phyloP scores from a whole-genome alignment of 2,113 vertebrate species.

The Clinocottus analis region DNA sequence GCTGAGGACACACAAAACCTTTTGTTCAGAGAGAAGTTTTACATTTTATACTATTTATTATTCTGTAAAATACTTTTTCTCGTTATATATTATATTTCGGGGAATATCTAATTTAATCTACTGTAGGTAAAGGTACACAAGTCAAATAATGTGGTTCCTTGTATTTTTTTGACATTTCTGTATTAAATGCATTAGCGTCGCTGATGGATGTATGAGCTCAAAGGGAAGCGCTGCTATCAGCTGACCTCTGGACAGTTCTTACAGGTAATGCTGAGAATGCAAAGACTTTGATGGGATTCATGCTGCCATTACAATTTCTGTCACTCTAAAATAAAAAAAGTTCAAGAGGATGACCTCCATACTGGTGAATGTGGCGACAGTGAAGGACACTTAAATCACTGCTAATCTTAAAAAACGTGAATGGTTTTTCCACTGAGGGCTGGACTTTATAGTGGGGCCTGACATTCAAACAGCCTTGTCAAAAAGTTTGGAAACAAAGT shows the following conservation, averaged over 20 bases:
- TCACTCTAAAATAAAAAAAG: conserved; percentile 46
- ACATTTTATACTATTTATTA: background rate
- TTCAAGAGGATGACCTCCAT: conserved; percentile 37
- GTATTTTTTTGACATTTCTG: background rate
- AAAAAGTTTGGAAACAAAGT: conserved; percentile 61
- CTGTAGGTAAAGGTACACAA: background rate
- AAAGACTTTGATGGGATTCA: conserved; percentile 53
- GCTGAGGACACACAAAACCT: background rate
- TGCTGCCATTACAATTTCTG: conserved; percentile 61
- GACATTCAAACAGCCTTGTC: conserved; percentile 56
- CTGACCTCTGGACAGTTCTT: conserved; percentile 33
- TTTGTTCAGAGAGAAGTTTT: background rate
- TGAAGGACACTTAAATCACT: conserved; percentile 44
- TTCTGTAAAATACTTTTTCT: background rate
- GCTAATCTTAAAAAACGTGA: conserved; percentile 44
- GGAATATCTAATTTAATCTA: background rate
- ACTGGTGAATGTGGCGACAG: conserved; percentile 43
- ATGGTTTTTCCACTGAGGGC: conserved; percentile 25
- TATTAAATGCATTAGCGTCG: background rate
- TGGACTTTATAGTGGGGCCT: conserved; percentile 7
- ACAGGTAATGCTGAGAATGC: conserved; percentile 53
- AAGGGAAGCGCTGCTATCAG: conserved; percentile 11
- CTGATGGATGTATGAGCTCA: conserved; percentile 17
- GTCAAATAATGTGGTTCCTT: background rate
- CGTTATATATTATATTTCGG: background rate